Percentiles rank a stretch among this genome's conserved stretches.
Conservation (phyloP, 2,113 vertebrate species). For the Ovis aries region ARS-UI_Ramb_v3.0 NC_056077.1:16028501-16029000, state of each 20-base stretch:
- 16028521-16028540: constrained; percentile 8
- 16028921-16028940: constrained; percentile 76
- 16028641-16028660: constrained; percentile 91
- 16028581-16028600: constrained; percentile 48
- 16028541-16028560: constrained; percentile 14
- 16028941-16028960: constrained; percentile 63
- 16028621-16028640: constrained; percentile 88
- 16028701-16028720: constrained; percentile 93
- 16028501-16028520: constrained; percentile 20
- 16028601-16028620: constrained; percentile 61
- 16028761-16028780: constrained; percentile 71
- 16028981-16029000: constrained; percentile 62
- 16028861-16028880: constrained; percentile 31
- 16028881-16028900: constrained; percentile 62
- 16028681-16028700: constrained; percentile 91
- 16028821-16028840: constrained; percentile 77
- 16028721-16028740: constrained; percentile 95
- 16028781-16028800: constrained; percentile 71
- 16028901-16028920: constrained; percentile 71
- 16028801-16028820: constrained; percentile 68
- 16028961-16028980: constrained; percentile 71
- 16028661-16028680: constrained; percentile 89
- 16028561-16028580: constrained; percentile 50
- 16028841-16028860: constrained; percentile 75
- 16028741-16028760: constrained; percentile 84